Base-by-base conservation (phyloP, 2,888 invertebrate species). In the Elmis aenea region DNA sequence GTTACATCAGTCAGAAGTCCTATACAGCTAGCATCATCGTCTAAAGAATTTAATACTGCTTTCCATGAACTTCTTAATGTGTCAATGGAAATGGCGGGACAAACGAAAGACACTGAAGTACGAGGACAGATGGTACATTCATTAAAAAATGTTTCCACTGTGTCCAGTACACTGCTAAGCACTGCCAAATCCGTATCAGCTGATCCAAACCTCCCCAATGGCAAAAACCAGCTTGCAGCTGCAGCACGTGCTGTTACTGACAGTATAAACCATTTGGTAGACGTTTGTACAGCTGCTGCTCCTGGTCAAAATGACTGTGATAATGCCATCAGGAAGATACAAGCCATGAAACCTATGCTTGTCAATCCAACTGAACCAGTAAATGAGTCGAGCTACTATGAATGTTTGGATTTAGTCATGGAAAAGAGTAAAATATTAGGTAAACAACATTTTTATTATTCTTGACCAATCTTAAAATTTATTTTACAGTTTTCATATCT, bases 251-350 rank as follows among this genome's bases (percentile, higher is more conserved):
- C 85, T 5, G 92, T 94, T 26, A 94, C 91, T 0, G 94, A 94
- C 51, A 88, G 85, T 64, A 91, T 96, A 50, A 96, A 95, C 64
- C 79, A 85, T 52, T 71, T 96, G 43, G 86, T 95, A 2, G 85
- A 88, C 64, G 83, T 86, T 3, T 88, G 85, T 61, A 91, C 91
- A 1, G 84, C 84, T 18, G 89, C 91, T 0, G 90, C 92, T 0
- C 95, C 96, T 0, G 94, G 96, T 0, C 94, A 95, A 70, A 91
- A 89, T 64, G 96, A 97, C 62, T 97, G 97, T 68, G 93, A 92
- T 62, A 94, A 89, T 50, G 95, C 96, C 1, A 83, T 96, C 33
- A 75, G 95, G 46, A 88, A 89, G 64, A 93, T 97, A 39, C 85
- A 89, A 67, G 83, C 88, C 36, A 80, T 89, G 66, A 77, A 83